Conservation (phyloP, 2,888 invertebrate species). For the Eupeodes luniger region DNA sequence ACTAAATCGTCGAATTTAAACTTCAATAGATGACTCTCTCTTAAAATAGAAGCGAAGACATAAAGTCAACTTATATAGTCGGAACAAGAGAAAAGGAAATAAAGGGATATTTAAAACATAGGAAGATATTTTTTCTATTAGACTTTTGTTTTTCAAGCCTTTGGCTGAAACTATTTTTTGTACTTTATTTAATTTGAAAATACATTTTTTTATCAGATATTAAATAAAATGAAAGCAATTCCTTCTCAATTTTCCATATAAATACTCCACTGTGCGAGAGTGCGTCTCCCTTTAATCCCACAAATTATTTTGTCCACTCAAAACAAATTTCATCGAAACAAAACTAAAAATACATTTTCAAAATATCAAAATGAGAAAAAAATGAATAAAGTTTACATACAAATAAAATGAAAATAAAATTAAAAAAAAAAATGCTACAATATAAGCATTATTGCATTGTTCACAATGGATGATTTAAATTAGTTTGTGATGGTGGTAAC, state of each 20-base stretch:
- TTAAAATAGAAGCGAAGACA: no score
- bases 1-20: no score
- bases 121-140: no score
- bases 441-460: slow-evolving; percentile 58
- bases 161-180: no score
- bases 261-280: not conserved
- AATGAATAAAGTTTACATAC: slow-evolving; percentile 16
- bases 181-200: no score
- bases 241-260: not conserved
- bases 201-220: no score
- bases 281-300: not conserved
- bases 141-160: no score
- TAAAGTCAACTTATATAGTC: no score
- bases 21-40: no score
- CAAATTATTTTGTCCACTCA: slow-evolving; percentile 14
- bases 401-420: slow-evolving; percentile 24
- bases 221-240: not conserved
- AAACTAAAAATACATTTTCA: slow-evolving; percentile 56
- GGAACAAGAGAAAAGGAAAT: no score
- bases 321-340: slow-evolving; percentile 53
- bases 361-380: not conserved
- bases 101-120: no score
- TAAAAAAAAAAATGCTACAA: slow-evolving; percentile 49
- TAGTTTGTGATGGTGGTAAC: slow-evolving; percentile 67
- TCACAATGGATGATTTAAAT: slow-evolving; percentile 60